Conservation (phyloP, 2,113 vertebrate species). For the Gobiocypris rarus region DNA sequence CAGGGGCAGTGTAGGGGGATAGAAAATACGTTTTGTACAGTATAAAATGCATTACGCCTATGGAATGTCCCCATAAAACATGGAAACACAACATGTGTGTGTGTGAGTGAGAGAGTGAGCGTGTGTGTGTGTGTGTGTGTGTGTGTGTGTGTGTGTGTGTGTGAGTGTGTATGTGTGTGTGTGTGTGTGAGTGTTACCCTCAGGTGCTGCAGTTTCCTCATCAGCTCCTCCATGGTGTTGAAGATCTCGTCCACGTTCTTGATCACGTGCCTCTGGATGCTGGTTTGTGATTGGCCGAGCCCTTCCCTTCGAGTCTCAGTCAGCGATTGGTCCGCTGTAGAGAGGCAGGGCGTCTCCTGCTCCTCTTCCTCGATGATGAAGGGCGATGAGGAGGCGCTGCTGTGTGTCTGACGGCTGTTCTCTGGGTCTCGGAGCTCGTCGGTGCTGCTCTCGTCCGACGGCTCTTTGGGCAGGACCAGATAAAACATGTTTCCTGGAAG, state of each 20-base stretch:
- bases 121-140: no score
- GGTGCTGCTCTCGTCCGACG: slow-evolving; percentile 68
- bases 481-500: slow-evolving; percentile 77
- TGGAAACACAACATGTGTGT: no score
- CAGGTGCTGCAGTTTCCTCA: slow-evolving; percentile 72
- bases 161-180: not conserved
- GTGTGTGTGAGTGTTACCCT: slow-evolving; percentile 61
- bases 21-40: no score
- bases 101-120: no score
- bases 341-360: fast-evolving
- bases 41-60: no score
- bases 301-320: slow-evolving; percentile 29
- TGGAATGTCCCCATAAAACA: no score
- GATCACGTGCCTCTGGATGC: slow-evolving; percentile 63
- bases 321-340: slow-evolving; percentile 43
- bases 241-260: slow-evolving; percentile 77
- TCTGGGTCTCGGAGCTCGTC: slow-evolving; percentile 63
- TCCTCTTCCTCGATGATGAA: slow-evolving; percentile 36
- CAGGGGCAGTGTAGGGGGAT: no score
- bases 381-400: slow-evolving; percentile 34
- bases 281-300: slow-evolving; percentile 43
- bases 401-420: slow-evolving; percentile 50
- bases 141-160: not conserved
- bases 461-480: slow-evolving; percentile 72
- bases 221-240: slow-evolving; percentile 73